Conservation (phyloP, 2,113 vertebrate genomes). For the Actinemys pallida region DNA sequence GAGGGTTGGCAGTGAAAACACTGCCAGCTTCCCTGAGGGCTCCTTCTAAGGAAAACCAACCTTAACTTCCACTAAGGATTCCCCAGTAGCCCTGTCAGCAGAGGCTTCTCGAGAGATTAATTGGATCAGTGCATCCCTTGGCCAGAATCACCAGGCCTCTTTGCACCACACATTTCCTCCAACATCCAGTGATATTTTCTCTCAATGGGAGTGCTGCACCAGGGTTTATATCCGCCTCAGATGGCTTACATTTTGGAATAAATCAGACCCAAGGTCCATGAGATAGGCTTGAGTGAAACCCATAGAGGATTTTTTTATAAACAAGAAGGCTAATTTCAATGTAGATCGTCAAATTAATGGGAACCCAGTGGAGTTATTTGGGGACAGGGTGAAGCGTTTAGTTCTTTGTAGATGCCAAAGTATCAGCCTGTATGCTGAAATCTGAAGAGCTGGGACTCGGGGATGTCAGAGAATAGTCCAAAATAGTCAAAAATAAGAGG, state of each 20-base stretch:
- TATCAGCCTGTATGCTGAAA: background rate
- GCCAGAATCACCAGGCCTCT: background rate
- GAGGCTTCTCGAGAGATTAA: background rate
- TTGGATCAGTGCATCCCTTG: background rate
- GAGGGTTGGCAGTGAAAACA: background rate
- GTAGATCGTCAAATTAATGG: background rate
- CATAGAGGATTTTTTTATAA: background rate
- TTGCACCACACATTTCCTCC: background rate
- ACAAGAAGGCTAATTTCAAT: background rate
- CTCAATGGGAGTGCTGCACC: background rate
- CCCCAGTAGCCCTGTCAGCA: background rate
- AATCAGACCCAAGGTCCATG: background rate
- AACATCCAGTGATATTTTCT: background rate
- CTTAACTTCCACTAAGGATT: background rate
- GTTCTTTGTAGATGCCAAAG: background rate
- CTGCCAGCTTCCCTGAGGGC: background rate
- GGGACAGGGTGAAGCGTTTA: background rate
- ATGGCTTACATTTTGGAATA: background rate
- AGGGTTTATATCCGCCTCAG: background rate
- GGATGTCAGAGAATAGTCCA: background rate
- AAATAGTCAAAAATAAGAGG: background rate
- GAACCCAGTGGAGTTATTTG: background rate
- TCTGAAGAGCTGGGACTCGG: background rate
- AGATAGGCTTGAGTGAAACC: background rate
- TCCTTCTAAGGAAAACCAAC: background rate